Percentiles rank a stretch among this genome's conserved stretches.
Evolutionary conservation across 1,140 invertebrate genomes (phyloP).

Genomic region (Rhopalosiphum padi): DNA sequence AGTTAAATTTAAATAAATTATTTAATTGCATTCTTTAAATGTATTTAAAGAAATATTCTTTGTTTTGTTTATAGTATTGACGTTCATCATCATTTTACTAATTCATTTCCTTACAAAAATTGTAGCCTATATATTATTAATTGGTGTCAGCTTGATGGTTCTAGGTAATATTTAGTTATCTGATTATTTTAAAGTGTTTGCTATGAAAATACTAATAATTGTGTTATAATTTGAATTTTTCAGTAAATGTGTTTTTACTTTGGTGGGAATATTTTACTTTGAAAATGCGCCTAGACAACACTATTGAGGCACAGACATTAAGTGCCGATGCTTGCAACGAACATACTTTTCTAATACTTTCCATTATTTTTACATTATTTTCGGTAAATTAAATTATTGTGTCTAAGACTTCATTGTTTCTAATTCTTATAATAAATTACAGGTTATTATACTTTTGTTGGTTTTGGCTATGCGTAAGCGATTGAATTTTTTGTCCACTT

Average conservation of each 20-base stretch:
- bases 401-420: neutral
- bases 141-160: slow-evolving; percentile 23
- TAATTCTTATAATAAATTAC: slow-evolving; percentile 60
- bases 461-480: slow-evolving; percentile 81
- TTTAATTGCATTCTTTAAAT: neutral
- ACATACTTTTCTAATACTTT: slow-evolving; percentile 37
- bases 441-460: slow-evolving; percentile 82
- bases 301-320: slow-evolving; percentile 34
- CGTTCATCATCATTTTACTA: slow-evolving; percentile 23
- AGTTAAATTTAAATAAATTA: neutral
- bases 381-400: slow-evolving; percentile 45
- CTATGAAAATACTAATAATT: neutral
- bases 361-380: slow-evolving; percentile 30
- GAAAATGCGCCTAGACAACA: slow-evolving; percentile 32
- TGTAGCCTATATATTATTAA: slow-evolving; percentile 46
- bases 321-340: slow-evolving; percentile 48
- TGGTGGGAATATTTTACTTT: slow-evolving; percentile 52
- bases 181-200: neutral
- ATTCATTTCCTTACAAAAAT: slow-evolving; percentile 42
- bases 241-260: slow-evolving; percentile 41
- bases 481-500: slow-evolving; percentile 77
- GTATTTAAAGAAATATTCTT: neutral
- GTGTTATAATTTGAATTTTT: neutral
- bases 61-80: slow-evolving; percentile 29
- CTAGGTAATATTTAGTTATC: slow-evolving; percentile 21